Percentiles rank a stretch among this genome's conserved stretches.
Evolutionary conservation across 2,113 vertebrate species (phyloP).

Genomic region (Protobothrops flavoviridis): DNA sequence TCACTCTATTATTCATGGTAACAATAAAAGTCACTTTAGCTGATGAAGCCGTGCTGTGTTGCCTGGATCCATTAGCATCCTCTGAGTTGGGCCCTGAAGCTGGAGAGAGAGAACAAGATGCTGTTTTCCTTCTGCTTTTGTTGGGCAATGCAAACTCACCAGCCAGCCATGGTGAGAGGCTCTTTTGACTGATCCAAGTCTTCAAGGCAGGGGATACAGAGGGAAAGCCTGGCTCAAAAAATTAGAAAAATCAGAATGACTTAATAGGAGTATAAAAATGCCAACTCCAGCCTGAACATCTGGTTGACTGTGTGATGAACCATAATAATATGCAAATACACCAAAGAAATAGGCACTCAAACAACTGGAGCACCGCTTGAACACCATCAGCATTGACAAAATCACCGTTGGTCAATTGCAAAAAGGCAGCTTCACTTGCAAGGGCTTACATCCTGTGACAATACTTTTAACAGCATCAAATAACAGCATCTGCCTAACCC

Average conservation of each 20-base stretch:
- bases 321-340: not conserved
- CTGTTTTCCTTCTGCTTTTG: not conserved
- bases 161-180: not conserved
- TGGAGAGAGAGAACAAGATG: not conserved
- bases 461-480: too few species aligned
- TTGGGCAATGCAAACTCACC: not conserved
- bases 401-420: not conserved
- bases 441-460: not conserved
- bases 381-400: not conserved
- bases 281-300: not conserved
- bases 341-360: not conserved
- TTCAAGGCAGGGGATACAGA: not conserved
- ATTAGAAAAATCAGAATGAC: not conserved
- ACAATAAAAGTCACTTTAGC: not conserved
- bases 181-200: not conserved
- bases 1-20: not conserved
- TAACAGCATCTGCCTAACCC: not conserved
- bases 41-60: not conserved
- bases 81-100: not conserved
- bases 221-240: not conserved
- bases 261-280: not conserved
- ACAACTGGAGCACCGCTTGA: not conserved
- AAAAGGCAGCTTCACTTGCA: not conserved
- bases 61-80: not conserved
- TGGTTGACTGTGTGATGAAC: not conserved